Evolutionary conservation across 2,797 vertebrate species (phyloP), one percentile per base, ranked within the genome.

Genomic region (Taeniopygia guttata): DNA sequence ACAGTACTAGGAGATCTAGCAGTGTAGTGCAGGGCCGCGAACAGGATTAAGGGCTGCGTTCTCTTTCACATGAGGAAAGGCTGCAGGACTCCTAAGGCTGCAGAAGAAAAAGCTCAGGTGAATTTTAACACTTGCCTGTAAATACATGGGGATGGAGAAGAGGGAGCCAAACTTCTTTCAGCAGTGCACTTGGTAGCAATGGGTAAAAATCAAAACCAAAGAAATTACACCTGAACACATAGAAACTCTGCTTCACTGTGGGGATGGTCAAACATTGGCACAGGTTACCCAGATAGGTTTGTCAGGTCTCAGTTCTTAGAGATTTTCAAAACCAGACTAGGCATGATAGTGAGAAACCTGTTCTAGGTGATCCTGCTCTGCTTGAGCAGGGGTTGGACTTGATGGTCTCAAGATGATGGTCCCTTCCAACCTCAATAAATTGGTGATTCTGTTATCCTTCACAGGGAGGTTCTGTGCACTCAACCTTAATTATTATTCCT

Each of bases 161-260:
- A 58, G 14, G 20, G 12, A 64, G 27, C 10, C 36, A 58, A 51
- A 34, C 14, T 15, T 40, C n/a, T 56, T 12, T 76, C 36, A 87
- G 32, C 9, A 4, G 5, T 10, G n/a, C 2, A 13, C 3, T 38
- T 52, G 10, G 45, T n/a, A 45, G 14, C 17, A 46, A 23, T 0
- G 2, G 13, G 13, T 15, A 51, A 10, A 67, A 67, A 67, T 34
- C 9, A 52, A 79, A 84, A 21, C 0, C 1, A 23, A 75, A 16
- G 32, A 75, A 67, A 54, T 82, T 34, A 63, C 45, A 70, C 7
- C 16, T 16, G 43, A 78, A 69, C 9, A 19, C 9, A 17, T 26
- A 16, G 45, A 70, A 75, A 68, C 0, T 2, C 17, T 34, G 62
- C 62, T 63, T 42, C n/a, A 43, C 19, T 23, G 4, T 72, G 13